Conservation (phyloP, 2,797 vertebrate species). For the Zalophus californianus region DNA sequence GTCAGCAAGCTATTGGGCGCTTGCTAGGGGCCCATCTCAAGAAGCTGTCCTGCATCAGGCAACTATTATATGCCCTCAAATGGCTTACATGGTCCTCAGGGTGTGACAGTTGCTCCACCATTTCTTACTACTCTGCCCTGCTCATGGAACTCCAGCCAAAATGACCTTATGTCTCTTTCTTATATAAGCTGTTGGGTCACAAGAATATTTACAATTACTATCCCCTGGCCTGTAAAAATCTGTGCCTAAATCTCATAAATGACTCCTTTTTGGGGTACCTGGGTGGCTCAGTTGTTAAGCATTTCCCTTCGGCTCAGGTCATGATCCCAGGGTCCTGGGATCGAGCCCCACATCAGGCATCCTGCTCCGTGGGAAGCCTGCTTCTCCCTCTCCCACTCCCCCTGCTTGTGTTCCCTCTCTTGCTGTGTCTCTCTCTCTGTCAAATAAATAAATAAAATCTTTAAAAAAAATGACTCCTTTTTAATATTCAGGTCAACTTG, state of each 20-base stretch:
- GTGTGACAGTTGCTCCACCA: no score
- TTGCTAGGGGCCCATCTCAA: background rate
- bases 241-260: background rate
- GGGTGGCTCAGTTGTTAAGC: no score
- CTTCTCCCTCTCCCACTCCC: no score
- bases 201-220: background rate
- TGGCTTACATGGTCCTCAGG: rapidly evolving
- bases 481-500: background rate
- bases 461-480: background rate
- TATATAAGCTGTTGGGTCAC: background rate
- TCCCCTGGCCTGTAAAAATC: background rate
- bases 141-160: background rate
- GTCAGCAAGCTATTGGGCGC: background rate
- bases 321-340: no score
- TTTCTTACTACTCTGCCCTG: background rate
- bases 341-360: no score
- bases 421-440: no score
- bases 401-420: no score
- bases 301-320: no score
- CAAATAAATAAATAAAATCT: no score
- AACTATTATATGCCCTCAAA: background rate
- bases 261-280: background rate
- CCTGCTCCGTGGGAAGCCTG: no score
- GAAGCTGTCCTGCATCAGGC: background rate
- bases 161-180: background rate